Evolutionary conservation across 2,888 invertebrate genomes (phyloP), one percentile per base, ranked within the genome.

Genomic region (Abscondita cerata): DNA sequence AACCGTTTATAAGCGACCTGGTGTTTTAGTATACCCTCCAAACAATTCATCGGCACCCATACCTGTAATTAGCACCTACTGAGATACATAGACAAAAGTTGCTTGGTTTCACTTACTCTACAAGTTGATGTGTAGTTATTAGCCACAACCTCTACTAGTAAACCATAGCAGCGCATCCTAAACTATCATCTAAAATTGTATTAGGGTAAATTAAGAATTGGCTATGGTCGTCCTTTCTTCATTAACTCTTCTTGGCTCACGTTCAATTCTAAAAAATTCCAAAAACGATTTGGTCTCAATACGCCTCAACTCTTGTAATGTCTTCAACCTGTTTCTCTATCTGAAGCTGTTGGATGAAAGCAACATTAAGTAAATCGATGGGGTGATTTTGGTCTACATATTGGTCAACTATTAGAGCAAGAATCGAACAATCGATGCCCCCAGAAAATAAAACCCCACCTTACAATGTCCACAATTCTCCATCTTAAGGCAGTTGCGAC

Each of bases 141-240:
- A 50, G 88, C 90, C 65, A n/a, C 81, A 75, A 2, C 90, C 96
- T 72, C 90, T 83, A 47, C 95, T 89, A 18, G 98, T 98, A 85
- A 98, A 99, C 97, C 98, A 99, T 46, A 94, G 82, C n/a, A n/a
- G 93, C 97, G 77, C 92, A 93, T 0, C 98, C 98, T 52, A 99
- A 85, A 75, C 96, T 96, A 79, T 99, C 98, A 82, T 99, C 99
- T 48, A 99, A 81, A 60, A 99, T 89, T 1, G 95, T 94, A 68
- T 87, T 84, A 54, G 99, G 99, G 80, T 90, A 88, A 44, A 98
- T 88, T 62, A 98, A n/a, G n/a, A 84, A 79, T 94, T 87, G 33
- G 86, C 85, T 68, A 96, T 91, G 64, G 81, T 1, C 78, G 74
- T 1, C 70, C 92, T 85, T 70, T 81, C 79, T 50, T 79, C 70